Base-by-base conservation (phyloP, 1,140 invertebrate genomes). In the Hyphantria cunea region DNA sequence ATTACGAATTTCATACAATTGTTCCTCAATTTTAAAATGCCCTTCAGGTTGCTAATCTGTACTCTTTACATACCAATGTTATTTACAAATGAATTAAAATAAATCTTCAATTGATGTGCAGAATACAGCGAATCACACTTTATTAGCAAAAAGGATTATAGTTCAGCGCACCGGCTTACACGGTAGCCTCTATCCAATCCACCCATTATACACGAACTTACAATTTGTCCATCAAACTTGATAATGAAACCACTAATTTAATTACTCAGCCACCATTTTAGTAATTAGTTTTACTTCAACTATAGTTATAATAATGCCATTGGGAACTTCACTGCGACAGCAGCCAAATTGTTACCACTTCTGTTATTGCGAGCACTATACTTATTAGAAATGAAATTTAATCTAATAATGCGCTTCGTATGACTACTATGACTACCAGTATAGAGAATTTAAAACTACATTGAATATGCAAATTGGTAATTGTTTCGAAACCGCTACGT, bases 281-380 rank as follows among this genome's bases (percentile, higher is more conserved):
- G 42, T 56, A 56, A 56, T 56, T 56, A 42, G 54, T 47, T 58
- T 58, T 58, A 58, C 42, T 58, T 48, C 33, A 25, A 44, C 32
- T 15, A 2, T 45, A 37, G 45, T 48, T 58, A 58, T 58, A 48
- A 58, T 49, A 58, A 48, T 58, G 47, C 45, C 13, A 49, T 48
- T 58, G 32, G 45, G 44, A 45, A 12, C 17, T 25, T 13, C 41
- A 44, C 12, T 44, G 41, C n/a, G 12, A 13, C n/a, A 7, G 11
- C n/a, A n/a, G 12, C 41, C 41, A 9, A 44, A 44, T 12, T 44
- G 1, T 44, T 3, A 4, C 11, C 11, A 37, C 2, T 37, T 37
- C 11, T 37, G 7, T 7, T 37, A 37, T 7, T 37, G 2, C 34
- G 7, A 8, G 2, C 34, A 10, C 8, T 10, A 37, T 37, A 7